Base-by-base conservation (phyloP, 1,140 invertebrate genomes). In the Gryllus bimaculatus region DNA sequence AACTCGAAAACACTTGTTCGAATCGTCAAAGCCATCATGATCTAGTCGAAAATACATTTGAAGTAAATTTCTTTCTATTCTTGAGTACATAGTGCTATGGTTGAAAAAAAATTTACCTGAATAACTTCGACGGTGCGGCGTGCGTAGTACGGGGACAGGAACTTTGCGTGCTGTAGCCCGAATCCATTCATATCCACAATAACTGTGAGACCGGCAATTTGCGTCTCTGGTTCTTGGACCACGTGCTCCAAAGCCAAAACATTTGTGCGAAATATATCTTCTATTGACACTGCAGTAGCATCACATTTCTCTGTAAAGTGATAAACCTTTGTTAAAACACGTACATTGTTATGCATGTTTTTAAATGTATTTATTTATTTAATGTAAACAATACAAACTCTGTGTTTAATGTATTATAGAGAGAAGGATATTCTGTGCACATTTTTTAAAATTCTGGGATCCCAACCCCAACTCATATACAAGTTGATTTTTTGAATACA, bases 261-360 rank as follows among this genome's bases (percentile, higher is more conserved):
- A 78, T 88, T 88, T 4, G 84, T 84, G 47, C 86, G 84, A 80
- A 88, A 88, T 48, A 88, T 85, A 47, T 88, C 85, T 13, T 88
- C 87, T 21, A 88, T 84, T 13, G 83, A 85, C 8, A 85, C 84
- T 80, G 82, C 83, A 47, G 82, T 81, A 8, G 86, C 83, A 82
- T 88, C 85, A 81, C 86, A 87, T 78, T 85, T 85, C 78, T 87
- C 87, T 87, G 82, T 8, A 82, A 83, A 78, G 75, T 75, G 76
- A 78, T 18, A 8, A 73, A 39, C 26, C 26, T 39, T 39, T 18
- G 15, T 78, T 81, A 77, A 47, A 39, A 21, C 78, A n/a, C 18
- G 47, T 74, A 10, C 15, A 26, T 39, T n/a, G n/a, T n/a, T 12
- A 15, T 77, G 26, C 26, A 39, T 39, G 5, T 39, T 39, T 39